Evolutionary conservation across 2,113 vertebrate species (phyloP).

Genomic region (Trachemys scripta): DNA sequence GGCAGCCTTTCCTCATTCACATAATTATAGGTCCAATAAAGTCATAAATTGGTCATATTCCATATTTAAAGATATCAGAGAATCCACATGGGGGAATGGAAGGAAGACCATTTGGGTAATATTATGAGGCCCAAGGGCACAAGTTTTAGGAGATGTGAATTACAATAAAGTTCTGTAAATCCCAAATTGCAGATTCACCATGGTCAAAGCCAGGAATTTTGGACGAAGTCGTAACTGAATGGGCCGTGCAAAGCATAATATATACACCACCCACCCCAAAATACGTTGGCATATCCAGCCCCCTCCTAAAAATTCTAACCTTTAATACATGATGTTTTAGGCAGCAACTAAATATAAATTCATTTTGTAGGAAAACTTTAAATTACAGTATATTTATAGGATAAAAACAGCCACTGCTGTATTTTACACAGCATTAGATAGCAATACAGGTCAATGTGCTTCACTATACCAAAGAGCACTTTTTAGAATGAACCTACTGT

Average conservation of each 20-base stretch:
- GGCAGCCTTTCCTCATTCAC: neutral
- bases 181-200: constrained; percentile 34
- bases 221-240: constrained; percentile 32
- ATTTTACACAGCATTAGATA: constrained; percentile 61
- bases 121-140: constrained; percentile 36
- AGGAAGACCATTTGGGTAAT: constrained; percentile 33
- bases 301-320: constrained; percentile 60
- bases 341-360: constrained; percentile 77
- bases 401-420: constrained; percentile 72
- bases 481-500: constrained; percentile 41
- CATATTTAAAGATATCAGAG: constrained; percentile 49
- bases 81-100: constrained; percentile 50
- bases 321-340: constrained; percentile 73
- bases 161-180: constrained; percentile 14
- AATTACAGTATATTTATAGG: constrained; percentile 75
- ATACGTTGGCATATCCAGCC: neutral
- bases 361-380: constrained; percentile 77
- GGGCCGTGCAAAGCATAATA: constrained; percentile 51
- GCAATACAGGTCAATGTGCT: constrained; percentile 68
- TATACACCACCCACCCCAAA: neutral
- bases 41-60: constrained; percentile 3
- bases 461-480: constrained; percentile 67
- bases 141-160: constrained; percentile 8
- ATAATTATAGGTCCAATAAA: constrained; percentile 9
- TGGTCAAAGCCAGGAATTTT: constrained; percentile 44